Evolutionary conservation across 2,888 invertebrate species (phyloP).

Genomic region (Crioceris asparagi): DNA sequence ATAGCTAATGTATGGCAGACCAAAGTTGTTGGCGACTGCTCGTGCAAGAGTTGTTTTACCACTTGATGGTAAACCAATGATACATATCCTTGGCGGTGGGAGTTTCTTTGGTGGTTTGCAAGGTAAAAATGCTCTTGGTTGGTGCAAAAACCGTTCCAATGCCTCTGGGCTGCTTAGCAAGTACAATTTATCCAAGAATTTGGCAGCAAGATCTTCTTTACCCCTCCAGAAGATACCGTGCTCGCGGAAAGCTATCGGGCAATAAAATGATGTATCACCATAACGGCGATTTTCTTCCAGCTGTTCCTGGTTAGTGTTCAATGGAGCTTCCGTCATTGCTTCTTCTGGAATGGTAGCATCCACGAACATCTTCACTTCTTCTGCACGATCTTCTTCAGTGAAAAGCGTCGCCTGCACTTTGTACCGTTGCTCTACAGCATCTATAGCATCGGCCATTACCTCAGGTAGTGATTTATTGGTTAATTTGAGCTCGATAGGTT

Average conservation of each 20-base stretch:
- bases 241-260: conserved; percentile 49
- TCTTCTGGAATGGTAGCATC: conserved; percentile 37
- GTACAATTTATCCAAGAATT: conserved; percentile 45
- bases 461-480: conserved; percentile 25
- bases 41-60: conserved; percentile 45
- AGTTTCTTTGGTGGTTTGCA: conserved; percentile 24
- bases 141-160: conserved; percentile 40
- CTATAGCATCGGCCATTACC: conserved; percentile 28
- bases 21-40: conserved; percentile 44
- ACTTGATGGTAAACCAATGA: conserved; percentile 45
- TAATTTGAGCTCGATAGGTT: conserved; percentile 24
- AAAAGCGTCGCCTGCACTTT: conserved; percentile 38
- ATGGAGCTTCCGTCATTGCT: conserved; percentile 29
- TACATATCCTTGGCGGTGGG: conserved; percentile 44
- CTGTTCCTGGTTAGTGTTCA: conserved; percentile 21
- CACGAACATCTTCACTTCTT: conserved; percentile 41
- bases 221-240: conserved; percentile 50
- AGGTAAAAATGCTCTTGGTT: conserved; percentile 42
- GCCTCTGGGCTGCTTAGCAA: conserved; percentile 43
- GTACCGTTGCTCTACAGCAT: conserved; percentile 28
- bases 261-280: conserved; percentile 49
- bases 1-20: conserved; percentile 44
- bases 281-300: conserved; percentile 34
- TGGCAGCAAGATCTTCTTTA: conserved; percentile 43
- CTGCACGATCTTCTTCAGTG: conserved; percentile 39